These are phyloP conservation scores for Adelosebastes latens DNA, from an alignment of 2,797 vertebrate genomes.

Conservation along the genomic window DNA sequence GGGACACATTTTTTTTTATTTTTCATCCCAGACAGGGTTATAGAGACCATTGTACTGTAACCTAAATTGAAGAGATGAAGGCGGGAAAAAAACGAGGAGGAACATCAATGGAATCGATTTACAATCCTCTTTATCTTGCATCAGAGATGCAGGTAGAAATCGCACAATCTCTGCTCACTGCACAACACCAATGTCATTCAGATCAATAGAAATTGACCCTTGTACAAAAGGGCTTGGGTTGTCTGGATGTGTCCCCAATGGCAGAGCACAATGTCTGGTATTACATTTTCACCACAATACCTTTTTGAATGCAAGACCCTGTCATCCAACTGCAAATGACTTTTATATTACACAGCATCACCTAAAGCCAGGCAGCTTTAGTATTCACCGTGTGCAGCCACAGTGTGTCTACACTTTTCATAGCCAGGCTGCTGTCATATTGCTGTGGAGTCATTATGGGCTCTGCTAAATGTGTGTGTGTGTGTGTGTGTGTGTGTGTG, in stretches of 20 bases:
- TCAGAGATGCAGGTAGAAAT: constrained; percentile 79
- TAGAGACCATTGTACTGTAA: constrained; percentile 76
- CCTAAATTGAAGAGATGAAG: constrained; percentile 71
- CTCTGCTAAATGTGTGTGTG: constrained; percentile 24
- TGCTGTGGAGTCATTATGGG: constrained; percentile 57
- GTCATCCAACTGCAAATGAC: constrained; percentile 68
- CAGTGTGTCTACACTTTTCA: constrained; percentile 50
- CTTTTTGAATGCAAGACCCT: constrained; percentile 50
- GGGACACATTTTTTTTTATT: constrained; percentile 28
- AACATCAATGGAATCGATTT: constrained; percentile 82
- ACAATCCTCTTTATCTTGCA: constrained; percentile 82
- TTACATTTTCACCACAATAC: constrained; percentile 68
- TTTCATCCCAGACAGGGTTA: constrained; percentile 49
- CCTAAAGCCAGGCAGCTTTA: constrained; percentile 41
- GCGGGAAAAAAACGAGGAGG: constrained; percentile 18
- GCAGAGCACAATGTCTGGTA: constrained; percentile 53
- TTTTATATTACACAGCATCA: constrained; percentile 63
- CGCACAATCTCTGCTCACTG: constrained; percentile 74
- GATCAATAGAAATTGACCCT: constrained; percentile 82
- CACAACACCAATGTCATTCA: constrained; percentile 79
- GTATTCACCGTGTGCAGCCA: constrained; percentile 56
- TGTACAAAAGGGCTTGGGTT: constrained; percentile 61
- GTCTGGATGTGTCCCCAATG: constrained; percentile 58
- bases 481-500: background rate
- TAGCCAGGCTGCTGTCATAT: constrained; percentile 59